Evolutionary conservation across 2,888 invertebrate genomes (phyloP), one percentile per base, ranked within the genome.

Genomic region (Perizoma flavofasciatum): DNA sequence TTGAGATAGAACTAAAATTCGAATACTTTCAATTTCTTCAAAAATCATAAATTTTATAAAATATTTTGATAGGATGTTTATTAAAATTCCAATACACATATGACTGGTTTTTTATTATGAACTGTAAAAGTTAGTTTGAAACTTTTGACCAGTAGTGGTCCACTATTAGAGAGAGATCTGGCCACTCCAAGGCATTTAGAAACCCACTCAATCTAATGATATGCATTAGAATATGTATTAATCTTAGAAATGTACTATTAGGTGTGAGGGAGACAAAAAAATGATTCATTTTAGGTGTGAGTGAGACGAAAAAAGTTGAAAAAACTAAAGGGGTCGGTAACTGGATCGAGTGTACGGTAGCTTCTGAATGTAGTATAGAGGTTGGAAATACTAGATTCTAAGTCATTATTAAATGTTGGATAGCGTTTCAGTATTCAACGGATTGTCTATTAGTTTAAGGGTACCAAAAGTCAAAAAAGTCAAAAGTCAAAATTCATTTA

Each of bases 161-260:
- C n/a, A 35, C 49, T 39, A 59, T 49, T 55, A 52, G 56, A 54
- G 49, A 59, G 53, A 59, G 47, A 49, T 60, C n/a, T 54, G 50
- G 55, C 40, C 43, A 46, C 51, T 57, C 40, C 11, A 54, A 43
- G 66, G 9, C 70, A 67, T 75, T 72, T 70, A 51, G 60, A 74
- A 73, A 71, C 72, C 79, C 89, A 90, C 90, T 91, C 89, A 77
- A 77, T 69, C 57, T 90, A 90, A 91, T 91, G 81, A 89, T 88
- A 91, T 87, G 85, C 88, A 88, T 91, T 89, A 90, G 85, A 58
- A 45, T 55, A 50, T 69, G 77, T 86, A 88, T 89, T 88, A 88
- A 87, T 88, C 86, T 85, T 74, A 73, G 78, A 82, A 88, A 86
- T 85, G 76, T 78, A 79, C 72, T 84, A 85, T 87, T 87, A 86